A percentile compares a stretch with the other conserved stretches of the same genome.
Evolutionary conservation across 2,888 invertebrate species (phyloP).

Genomic region (Meghimatium bilineatum): DNA sequence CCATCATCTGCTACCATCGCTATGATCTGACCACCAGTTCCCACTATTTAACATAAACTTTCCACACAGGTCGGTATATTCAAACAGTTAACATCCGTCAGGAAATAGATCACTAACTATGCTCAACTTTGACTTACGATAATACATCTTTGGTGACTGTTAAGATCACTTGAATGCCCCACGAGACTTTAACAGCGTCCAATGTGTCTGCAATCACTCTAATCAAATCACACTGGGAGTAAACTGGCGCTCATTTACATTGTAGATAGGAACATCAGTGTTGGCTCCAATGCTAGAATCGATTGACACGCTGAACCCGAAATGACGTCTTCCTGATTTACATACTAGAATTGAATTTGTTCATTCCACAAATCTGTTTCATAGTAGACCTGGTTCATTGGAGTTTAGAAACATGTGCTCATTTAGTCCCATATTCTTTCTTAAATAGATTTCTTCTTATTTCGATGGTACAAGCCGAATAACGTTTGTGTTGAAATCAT

Average conservation of each 20-base stretch:
- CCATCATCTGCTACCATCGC: not conserved
- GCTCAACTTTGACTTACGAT: slow-evolving; percentile 4
- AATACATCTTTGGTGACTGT: not conserved
- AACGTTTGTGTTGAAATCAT: no score
- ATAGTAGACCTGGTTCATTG: no score
- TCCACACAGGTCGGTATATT: not conserved
- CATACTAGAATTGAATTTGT: no score
- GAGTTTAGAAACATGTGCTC: no score
- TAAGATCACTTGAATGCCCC: not conserved
- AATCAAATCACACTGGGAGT: not conserved
- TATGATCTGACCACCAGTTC: not conserved
- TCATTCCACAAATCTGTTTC: no score
- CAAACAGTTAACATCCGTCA: not conserved
- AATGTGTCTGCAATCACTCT: not conserved
- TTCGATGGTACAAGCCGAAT: no score
- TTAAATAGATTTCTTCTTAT: no score
- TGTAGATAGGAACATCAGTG: not conserved
- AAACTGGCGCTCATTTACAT: not conserved
- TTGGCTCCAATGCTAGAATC: not conserved
- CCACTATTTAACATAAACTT: not conserved
- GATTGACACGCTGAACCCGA: no score
- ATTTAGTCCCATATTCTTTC: no score
- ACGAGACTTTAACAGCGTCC: not conserved
- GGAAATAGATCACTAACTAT: not conserved
- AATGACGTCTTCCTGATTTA: no score